These are phyloP conservation scores for Zophobas atratus DNA, from an alignment of 1,140 invertebrate genomes.

Conservation along the genomic window DNA sequence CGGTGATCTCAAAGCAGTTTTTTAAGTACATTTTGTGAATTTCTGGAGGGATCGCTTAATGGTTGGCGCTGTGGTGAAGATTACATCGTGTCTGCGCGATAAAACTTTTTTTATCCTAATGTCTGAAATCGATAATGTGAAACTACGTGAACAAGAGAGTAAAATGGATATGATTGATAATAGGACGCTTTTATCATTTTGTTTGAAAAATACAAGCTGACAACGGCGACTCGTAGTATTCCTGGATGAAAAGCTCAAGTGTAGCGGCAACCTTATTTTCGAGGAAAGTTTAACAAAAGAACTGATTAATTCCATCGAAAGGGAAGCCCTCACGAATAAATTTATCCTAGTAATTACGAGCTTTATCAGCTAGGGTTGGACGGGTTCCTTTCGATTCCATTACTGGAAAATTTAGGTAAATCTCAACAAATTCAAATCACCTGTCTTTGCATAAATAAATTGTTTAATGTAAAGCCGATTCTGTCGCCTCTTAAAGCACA, in stretches of 20 bases:
- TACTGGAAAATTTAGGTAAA: slow-evolving; percentile 17
- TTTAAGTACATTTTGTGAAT: background rate
- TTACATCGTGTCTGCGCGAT: background rate
- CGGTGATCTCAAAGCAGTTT: background rate
- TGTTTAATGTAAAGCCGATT: background rate
- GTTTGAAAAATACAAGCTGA: background rate
- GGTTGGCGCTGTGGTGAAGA: background rate
- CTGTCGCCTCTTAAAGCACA: too few relatives aligned
- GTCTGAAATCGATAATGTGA: slow-evolving; percentile 1
- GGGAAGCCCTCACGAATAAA: slow-evolving; percentile 29
- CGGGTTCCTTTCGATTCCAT: slow-evolving; percentile 10
- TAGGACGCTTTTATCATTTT: background rate
- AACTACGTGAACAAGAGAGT: background rate
- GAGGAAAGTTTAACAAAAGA: slow-evolving; percentile 30
- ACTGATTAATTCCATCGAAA: slow-evolving; percentile 31
- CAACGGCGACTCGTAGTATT: background rate
- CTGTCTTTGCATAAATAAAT: background rate
- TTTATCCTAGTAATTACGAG: slow-evolving; percentile 36
- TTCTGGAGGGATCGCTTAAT: background rate
- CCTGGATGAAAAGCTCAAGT: background rate
- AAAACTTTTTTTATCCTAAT: background rate
- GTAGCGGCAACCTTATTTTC: slow-evolving; percentile 3
- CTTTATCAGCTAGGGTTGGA: background rate
- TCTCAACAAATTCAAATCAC: background rate
- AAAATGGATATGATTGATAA: too few relatives aligned